Percentiles rank a stretch among this genome's conserved stretches.
phyloP scores from a whole-genome alignment of 2,888 invertebrate genomes.

The Nineta flava region DNA sequence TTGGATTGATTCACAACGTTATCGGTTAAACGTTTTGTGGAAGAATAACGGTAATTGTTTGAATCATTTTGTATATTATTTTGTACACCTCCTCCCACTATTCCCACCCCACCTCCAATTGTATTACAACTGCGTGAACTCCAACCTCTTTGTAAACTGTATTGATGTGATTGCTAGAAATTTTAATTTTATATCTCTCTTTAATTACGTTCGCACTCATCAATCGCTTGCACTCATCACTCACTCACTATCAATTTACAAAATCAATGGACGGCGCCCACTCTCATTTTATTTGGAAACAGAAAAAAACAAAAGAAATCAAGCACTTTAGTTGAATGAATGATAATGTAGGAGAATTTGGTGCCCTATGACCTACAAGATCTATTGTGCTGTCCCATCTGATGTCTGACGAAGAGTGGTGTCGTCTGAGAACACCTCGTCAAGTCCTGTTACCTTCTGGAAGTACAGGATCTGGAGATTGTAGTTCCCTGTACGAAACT shows the following conservation, averaged over 20 bases:
- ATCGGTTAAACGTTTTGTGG: neutral
- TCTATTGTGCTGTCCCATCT: too few relatives aligned
- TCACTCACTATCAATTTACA: neutral
- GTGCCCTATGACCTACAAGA: too few relatives aligned
- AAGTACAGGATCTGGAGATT: too few relatives aligned
- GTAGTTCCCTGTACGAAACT: too few relatives aligned
- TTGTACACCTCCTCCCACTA: slow-evolving; percentile 10
- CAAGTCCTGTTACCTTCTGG: too few relatives aligned
- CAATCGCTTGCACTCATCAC: neutral
- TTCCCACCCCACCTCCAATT: slow-evolving; percentile 25
- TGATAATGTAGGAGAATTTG: too few relatives aligned
- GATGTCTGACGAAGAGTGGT: too few relatives aligned
- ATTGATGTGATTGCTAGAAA: slow-evolving; percentile 21
- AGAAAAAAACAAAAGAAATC: too few relatives aligned
- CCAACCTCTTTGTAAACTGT: slow-evolving; percentile 31
- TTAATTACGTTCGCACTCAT: neutral
- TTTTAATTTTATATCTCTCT: neutral
- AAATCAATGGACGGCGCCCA: neutral
- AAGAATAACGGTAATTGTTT: neutral
- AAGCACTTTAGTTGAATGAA: too few relatives aligned
- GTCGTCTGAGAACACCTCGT: too few relatives aligned
- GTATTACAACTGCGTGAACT: slow-evolving; percentile 32
- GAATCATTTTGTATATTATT: neutral
- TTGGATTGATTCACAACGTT: neutral
- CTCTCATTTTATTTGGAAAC: too few relatives aligned